These are phyloP conservation scores for Chloroceryle amazona DNA, from an alignment of 2,797 vertebrate species.

Conservation along the genomic window DNA sequence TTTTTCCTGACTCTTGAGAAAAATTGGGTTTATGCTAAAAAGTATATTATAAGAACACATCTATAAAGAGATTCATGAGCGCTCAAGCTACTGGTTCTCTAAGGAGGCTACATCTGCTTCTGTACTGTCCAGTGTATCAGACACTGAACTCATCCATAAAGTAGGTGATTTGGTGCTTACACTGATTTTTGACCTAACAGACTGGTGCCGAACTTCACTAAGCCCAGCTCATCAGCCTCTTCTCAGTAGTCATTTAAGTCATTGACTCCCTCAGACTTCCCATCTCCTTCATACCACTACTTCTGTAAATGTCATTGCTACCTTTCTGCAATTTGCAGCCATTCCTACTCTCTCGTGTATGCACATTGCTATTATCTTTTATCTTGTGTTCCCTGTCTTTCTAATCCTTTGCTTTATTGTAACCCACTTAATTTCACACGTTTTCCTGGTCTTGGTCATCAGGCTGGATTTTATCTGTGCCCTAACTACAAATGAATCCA, in stretches of 20 bases:
- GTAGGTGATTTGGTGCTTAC: neutral
- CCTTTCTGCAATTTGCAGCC: neutral
- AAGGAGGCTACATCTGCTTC: neutral
- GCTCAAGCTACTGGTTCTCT: neutral
- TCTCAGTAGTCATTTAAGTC: neutral
- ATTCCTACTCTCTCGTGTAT: neutral
- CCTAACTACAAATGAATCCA: rapidly evolving
- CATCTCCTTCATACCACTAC: neutral
- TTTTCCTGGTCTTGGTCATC: neutral
- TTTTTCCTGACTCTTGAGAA: neutral
- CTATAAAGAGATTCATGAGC: neutral
- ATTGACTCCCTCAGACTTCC: neutral
- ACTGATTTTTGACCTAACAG: neutral
- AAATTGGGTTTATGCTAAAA: neutral
- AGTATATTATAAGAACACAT: neutral
- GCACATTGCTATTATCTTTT: neutral
- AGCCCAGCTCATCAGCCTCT: neutral
- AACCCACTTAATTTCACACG: neutral
- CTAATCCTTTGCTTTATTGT: neutral
- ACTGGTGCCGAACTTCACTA: neutral
- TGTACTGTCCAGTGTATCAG: neutral
- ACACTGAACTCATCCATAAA: neutral
- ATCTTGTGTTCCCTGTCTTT: neutral
- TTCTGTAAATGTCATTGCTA: neutral
- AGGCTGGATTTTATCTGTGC: neutral